Conservation (phyloP, 37 sponge, comb jelly and placozoan species). For the Dysidea cf. avara region DNA sequence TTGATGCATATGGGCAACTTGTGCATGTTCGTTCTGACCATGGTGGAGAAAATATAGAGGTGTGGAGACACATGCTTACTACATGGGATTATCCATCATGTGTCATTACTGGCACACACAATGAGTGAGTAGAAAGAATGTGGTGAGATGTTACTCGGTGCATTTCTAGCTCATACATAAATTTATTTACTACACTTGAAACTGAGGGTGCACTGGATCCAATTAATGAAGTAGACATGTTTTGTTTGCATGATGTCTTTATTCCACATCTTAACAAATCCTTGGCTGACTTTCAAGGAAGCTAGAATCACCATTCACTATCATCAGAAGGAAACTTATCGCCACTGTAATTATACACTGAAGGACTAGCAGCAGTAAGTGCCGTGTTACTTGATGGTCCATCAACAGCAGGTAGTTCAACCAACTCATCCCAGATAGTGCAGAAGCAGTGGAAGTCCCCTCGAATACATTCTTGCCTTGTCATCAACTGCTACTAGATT, state of each 20-base stretch:
- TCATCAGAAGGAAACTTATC: slow-evolving; percentile 21
- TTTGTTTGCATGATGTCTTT: slow-evolving; percentile 32
- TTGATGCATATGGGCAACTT: slow-evolving; percentile 2
- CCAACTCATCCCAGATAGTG: too few relatives aligned
- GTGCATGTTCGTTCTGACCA: slow-evolving; percentile 10
- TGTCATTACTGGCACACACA: slow-evolving; percentile 26
- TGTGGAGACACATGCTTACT: slow-evolving; percentile 34
- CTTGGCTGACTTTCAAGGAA: slow-evolving; percentile 26
- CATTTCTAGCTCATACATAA: not conserved
- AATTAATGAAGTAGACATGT: slow-evolving; percentile 34
- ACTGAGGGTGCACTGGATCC: slow-evolving; percentile 11
- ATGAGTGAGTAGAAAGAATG: slow-evolving; percentile 27
- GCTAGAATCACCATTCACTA: slow-evolving; percentile 43
- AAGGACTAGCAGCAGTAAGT: not conserved
- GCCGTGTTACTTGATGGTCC: too few relatives aligned
- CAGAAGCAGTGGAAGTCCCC: too few relatives aligned
- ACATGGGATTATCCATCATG: not conserved
- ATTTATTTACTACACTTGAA: slow-evolving; percentile 13
- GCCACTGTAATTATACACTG: slow-evolving; percentile 19
- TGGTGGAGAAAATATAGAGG: slow-evolving; percentile 17
- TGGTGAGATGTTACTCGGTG: slow-evolving; percentile 36
- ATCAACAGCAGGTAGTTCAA: too few relatives aligned
- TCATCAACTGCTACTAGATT: too few relatives aligned
- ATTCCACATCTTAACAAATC: slow-evolving; percentile 18
- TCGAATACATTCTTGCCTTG: too few relatives aligned